Percentiles rank a stretch among this genome's conserved stretches.
phyloP scores from a whole-genome alignment of 1,140 invertebrate species.

The Drosophila bifasciata region DNA sequence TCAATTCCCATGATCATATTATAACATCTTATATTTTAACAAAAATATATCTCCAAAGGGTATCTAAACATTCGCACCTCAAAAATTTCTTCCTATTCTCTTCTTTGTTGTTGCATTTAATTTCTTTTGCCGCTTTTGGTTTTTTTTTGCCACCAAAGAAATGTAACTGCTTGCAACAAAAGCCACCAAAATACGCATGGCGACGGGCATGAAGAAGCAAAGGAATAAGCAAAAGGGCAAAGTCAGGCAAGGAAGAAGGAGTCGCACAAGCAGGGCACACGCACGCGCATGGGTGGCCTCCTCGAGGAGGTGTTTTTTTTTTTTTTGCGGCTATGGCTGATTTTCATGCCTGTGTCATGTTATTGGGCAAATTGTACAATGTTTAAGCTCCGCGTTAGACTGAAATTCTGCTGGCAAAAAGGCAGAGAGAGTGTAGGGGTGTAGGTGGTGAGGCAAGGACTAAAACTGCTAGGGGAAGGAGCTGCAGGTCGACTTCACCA shows the following conservation, averaged over 20 bases:
- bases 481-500: background rate
- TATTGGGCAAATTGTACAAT: slow-evolving; percentile 81
- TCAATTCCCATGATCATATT: too few relatives aligned
- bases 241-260: slow-evolving; percentile 43
- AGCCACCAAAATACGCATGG: too few relatives aligned
- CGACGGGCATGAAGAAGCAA: too few relatives aligned
- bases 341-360: slow-evolving; percentile 74
- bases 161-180: slow-evolving; percentile 51
- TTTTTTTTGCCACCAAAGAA: slow-evolving; percentile 63
- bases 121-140: slow-evolving; percentile 60
- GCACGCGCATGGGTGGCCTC: slow-evolving; percentile 72
- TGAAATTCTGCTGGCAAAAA: slow-evolving; percentile 16
- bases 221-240: too few relatives aligned
- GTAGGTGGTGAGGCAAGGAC: background rate
- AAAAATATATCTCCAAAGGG: too few relatives aligned
- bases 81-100: background rate
- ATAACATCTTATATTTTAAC: too few relatives aligned
- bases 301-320: slow-evolving; percentile 30
- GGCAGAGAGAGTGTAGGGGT: slow-evolving; percentile 2
- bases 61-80: too few relatives aligned
- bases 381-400: slow-evolving; percentile 47
- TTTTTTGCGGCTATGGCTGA: slow-evolving; percentile 56
- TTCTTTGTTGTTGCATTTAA: slow-evolving; percentile 32
- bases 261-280: slow-evolving; percentile 49
- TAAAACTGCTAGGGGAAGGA: too few relatives aligned